Evolutionary conservation across 2,113 vertebrate genomes (phyloP).

Genomic region (Corapipo altera): DNA sequence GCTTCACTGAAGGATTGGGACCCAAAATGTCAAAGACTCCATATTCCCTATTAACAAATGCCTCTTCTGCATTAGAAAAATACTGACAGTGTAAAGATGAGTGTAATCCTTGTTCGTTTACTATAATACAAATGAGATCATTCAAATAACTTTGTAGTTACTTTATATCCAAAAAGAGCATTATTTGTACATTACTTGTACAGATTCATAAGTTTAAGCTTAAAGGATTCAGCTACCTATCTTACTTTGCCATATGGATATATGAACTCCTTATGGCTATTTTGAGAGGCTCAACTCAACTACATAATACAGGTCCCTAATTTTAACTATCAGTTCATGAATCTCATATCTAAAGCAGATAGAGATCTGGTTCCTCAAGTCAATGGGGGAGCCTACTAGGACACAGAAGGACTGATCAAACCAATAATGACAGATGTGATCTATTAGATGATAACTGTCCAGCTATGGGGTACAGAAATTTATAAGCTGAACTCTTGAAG

Average conservation of each 20-base stretch:
- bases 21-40: conserved; percentile 46
- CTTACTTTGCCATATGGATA: not conserved
- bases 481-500: not conserved
- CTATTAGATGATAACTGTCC: not conserved
- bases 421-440: not conserved
- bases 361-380: not conserved
- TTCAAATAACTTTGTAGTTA: conserved; percentile 5
- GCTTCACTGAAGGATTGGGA: conserved; percentile 40
- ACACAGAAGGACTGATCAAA: not conserved
- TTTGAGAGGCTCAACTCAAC: not conserved
- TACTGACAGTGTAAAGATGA: conserved; percentile 24
- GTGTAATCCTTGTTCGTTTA: not conserved
- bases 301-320: not conserved
- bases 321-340: not conserved
- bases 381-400: not conserved
- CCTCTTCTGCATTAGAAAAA: conserved; percentile 34
- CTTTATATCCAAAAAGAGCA: not conserved
- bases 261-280: not conserved
- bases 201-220: not conserved
- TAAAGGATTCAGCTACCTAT: not conserved
- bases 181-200: not conserved
- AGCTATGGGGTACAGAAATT: not conserved
- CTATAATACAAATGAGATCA: not conserved
- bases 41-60: conserved; percentile 43
- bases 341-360: not conserved